These are phyloP conservation scores for Dasysyrphus tricinctus DNA, from an alignment of 2,888 invertebrate species.

Conservation along the genomic window DNA sequence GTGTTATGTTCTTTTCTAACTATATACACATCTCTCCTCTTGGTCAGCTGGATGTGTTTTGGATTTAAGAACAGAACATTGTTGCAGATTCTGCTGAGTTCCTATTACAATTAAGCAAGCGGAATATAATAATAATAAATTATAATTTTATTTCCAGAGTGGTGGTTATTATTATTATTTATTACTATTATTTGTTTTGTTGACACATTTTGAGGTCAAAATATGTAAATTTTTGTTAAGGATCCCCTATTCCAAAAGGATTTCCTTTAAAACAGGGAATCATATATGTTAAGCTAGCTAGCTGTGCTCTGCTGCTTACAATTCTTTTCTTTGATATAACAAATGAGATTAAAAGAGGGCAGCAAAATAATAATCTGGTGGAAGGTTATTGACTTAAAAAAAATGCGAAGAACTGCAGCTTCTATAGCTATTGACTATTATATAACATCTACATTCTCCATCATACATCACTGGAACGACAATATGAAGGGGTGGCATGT, in stretches of 20 bases:
- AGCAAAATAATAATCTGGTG: not conserved
- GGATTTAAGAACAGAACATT: conserved; percentile 2
- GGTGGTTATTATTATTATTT: conserved; percentile 75
- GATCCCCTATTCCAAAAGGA: conserved; percentile 39
- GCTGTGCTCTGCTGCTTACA: not conserved
- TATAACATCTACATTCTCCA: too few species aligned
- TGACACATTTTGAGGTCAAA: conserved; percentile 18
- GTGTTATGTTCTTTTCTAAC: conserved; percentile 8
- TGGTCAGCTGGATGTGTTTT: conserved; percentile 17
- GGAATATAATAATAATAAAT: conserved; percentile 84
- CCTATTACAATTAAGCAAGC: conserved; percentile 84
- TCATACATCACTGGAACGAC: too few species aligned
- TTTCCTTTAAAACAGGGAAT: conserved; percentile 45
- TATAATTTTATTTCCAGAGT: conserved; percentile 82
- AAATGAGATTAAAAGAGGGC: not conserved
- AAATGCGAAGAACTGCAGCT: not conserved
- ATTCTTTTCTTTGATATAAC: not conserved
- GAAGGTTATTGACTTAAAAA: not conserved
- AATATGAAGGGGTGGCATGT: too few species aligned
- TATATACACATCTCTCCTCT: not conserved
- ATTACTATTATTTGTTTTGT: conserved; percentile 63
- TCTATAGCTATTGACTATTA: not conserved
- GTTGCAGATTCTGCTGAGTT: conserved; percentile 78
- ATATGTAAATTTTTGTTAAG: conserved; percentile 22
- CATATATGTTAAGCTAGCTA: conserved; percentile 19